Percentiles rank a stretch among this genome's conserved stretches.
These are phyloP conservation scores for Neotoxoptera formosana DNA, from an alignment of 1,140 invertebrate species.

Conservation along the genomic window DNA sequence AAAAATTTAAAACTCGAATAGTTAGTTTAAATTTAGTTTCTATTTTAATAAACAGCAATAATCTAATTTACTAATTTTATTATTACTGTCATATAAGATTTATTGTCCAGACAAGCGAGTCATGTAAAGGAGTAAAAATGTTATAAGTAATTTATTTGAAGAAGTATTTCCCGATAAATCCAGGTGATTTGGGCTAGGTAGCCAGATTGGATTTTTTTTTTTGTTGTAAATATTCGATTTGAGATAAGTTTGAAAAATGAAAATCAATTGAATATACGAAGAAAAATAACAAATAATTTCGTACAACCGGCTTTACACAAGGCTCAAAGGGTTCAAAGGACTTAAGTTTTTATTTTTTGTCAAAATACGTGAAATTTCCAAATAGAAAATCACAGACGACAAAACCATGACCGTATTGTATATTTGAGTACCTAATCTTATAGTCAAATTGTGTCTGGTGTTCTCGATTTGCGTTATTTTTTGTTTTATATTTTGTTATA, in stretches of 20 bases:
- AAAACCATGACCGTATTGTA: background rate
- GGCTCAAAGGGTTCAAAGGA: background rate
- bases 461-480: background rate
- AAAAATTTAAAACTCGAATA: background rate
- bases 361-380: background rate
- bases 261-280: background rate
- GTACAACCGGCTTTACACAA: background rate
- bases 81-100: background rate
- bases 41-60: background rate
- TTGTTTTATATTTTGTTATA: background rate
- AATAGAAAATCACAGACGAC: background rate
- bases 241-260: background rate
- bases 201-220: background rate
- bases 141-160: background rate
- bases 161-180: background rate
- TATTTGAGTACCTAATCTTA: background rate
- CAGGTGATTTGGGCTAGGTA: background rate
- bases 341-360: background rate
- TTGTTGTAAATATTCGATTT: background rate
- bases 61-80: background rate
- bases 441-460: background rate
- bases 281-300: background rate
- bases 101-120: background rate
- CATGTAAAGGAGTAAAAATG: background rate
- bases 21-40: background rate